phyloP scores from a whole-genome alignment of 2,113 vertebrate genomes.

The Edolisoma coerulescens region DNA sequence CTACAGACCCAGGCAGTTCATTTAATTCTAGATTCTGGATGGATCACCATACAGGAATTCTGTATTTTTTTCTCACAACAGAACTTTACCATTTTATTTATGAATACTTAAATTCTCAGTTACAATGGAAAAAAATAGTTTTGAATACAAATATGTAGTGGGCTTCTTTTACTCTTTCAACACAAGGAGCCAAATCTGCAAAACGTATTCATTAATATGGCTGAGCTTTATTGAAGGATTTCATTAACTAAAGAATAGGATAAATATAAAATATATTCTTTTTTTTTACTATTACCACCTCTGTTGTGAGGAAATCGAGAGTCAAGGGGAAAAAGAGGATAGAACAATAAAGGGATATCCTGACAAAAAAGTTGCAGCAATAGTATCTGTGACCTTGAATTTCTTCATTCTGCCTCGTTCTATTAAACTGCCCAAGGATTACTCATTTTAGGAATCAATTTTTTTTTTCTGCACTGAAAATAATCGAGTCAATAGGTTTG shows the following conservation, averaged over 20 bases:
- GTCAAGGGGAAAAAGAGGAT: neutral
- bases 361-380: neutral
- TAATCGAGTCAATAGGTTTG: neutral
- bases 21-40: neutral
- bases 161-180: neutral
- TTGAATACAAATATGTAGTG: fast-evolving
- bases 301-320: neutral
- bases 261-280: neutral
- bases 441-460: neutral
- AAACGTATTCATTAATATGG: fast-evolving
- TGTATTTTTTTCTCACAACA: neutral
- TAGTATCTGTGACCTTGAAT: neutral
- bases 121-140: neutral
- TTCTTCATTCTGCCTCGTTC: neutral
- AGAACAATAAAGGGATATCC: neutral
- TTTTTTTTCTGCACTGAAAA: neutral
- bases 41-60: neutral
- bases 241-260: neutral
- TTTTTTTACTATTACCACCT: neutral
- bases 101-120: neutral
- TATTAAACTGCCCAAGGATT: neutral
- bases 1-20: neutral
- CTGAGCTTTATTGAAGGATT: neutral
- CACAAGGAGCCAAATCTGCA: neutral
- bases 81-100: neutral